Evolutionary conservation across 2,797 vertebrate genomes (phyloP), one percentile per base, ranked within the genome.

Genomic region (Toxotes lorentzi): DNA sequence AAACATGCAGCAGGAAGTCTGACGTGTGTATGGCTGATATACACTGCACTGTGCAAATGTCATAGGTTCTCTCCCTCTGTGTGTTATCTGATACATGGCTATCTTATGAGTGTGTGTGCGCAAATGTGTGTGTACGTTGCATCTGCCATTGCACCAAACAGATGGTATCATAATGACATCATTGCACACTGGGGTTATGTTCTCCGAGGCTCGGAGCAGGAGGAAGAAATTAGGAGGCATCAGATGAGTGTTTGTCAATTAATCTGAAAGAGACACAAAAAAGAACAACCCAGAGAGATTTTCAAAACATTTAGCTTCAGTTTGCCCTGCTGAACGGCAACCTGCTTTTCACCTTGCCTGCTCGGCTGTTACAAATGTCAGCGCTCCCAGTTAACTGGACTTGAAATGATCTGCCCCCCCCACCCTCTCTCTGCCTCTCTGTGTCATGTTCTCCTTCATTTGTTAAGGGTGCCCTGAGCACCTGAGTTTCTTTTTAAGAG

Each of bases 81-180:
- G 35, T 81, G 87, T 86, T 88, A 91, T 90, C 85, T 88, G 90
- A 90, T 88, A 81, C 73, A 50, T 9, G 23, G 69, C 74, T 74
- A 79, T 76, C 71, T 60, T 57, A 27, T 81, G 72, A 40, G 64
- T 63, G 38, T 24, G 30, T 61, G 59, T 65, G 57, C 66, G 40
- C 8, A 19, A 32, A 19, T 73, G 73, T 65, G 48, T 62, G 48
- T 60, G 61, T 58, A 41, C 24, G 60, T 79, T 81, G 76, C 70
- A 61, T 90, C 79, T 88, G 83, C 82, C 82, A 76, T 86, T 81
- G 83, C 84, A 85, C 81, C 82, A 87, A 91, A 88, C 92, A 93
- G 92, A 93, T 93, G 92, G 91, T 89, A 88, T 91, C 89, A 90
- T 90, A 81, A 93, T 93, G 91, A 93, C 92, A 92, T 93, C 92